Evolutionary conservation across 2,797 vertebrate species (phyloP), one percentile per base, ranked within the genome.

Genomic region (Loriculus beryllinus): DNA sequence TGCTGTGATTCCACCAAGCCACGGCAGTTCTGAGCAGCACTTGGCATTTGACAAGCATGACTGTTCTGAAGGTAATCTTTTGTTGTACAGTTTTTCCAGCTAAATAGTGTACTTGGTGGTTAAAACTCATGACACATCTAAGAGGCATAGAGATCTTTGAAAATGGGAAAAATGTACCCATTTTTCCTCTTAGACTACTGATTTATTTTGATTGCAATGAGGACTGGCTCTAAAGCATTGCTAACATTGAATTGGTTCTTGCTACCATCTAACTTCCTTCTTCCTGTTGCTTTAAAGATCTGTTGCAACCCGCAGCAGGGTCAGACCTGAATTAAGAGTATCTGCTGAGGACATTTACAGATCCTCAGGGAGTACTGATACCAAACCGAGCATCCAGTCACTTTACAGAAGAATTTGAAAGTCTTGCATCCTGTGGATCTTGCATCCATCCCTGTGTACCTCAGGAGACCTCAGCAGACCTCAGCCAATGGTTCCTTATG

Each of bases 361-460:
- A n/a, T 37, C 29, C 47, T 33, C 18, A 7, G 25, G 9, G 56
- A 18, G 14, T 51, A 33, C 18, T 0, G 0, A 16, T 3, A 42
- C 10, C 45, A 52, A 69, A 52, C 17, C 3, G 0, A 43, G 14
- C 37, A 51, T 12, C 4, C 15, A 4, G 4, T 7, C 14, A 14
- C 35, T 76, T 82, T 18, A n/a, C 7, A 76, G 43, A 14, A 28
- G 12, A 40, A 90, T 19, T 0, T 40, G 59, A 42, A 94, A 81
- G 21, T 9, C 49, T 62, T 67, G 12, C 0, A 2, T n/a, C n/a
- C n/a, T n/a, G n/a, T n/a, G n/a, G n/a, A n/a, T n/a, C n/a, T n/a
- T n/a, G n/a, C 7, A 29, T 45, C 29, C 31, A 8, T 7, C 64
- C 29, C 7, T 45, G 25, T 4, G 18, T 29, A 52, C 21, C 68